Percentiles rank a stretch among this genome's conserved stretches.
phyloP scores from a whole-genome alignment of 2,797 vertebrate species.

The Aselliscus stoliczkanus region DNA sequence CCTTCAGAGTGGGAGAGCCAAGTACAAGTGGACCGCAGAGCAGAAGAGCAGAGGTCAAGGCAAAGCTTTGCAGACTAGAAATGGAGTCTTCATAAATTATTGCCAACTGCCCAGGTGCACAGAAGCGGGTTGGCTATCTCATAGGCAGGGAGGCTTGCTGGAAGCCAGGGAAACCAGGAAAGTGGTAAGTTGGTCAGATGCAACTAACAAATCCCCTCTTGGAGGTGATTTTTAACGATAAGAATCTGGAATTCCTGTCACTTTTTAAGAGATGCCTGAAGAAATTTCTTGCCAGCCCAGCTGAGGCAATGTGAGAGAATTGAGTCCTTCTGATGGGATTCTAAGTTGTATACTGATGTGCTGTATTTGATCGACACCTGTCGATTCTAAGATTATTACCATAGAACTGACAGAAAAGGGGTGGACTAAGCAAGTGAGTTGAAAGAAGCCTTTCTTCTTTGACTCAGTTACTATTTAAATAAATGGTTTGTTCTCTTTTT shows the following conservation, averaged over 20 bases:
- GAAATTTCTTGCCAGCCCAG: background rate
- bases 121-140: background rate
- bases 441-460: background rate
- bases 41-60: background rate
- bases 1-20: background rate
- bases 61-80: background rate
- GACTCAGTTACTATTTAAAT: background rate
- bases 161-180: background rate
- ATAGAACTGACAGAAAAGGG: background rate
- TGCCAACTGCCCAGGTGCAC: background rate
- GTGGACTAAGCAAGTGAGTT: background rate
- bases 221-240: background rate
- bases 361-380: background rate
- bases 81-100: background rate
- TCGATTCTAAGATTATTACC: background rate
- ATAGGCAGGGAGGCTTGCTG: background rate
- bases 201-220: background rate
- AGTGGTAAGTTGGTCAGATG: background rate
- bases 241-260: background rate
- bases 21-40: background rate
- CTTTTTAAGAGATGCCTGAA: background rate
- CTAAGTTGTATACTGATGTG: background rate
- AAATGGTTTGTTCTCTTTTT: background rate
- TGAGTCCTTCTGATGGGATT: background rate
- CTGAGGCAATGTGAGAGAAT: background rate